Conservation (phyloP, 1,140 invertebrate genomes). For the Drosophila lacertosa region DNA sequence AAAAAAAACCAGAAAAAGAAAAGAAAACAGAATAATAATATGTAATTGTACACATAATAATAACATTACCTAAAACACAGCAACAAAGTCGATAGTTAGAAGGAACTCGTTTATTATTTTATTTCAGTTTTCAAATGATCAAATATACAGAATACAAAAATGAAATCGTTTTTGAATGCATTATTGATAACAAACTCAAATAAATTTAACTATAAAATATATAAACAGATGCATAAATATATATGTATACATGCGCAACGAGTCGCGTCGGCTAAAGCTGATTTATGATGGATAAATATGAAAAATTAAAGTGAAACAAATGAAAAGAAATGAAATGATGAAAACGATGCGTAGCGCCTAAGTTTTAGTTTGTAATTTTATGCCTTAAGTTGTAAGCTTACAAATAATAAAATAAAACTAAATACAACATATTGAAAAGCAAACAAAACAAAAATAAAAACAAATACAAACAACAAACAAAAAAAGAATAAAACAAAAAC, state of each 20-base stretch:
- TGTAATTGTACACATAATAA: slow-evolving; percentile 9
- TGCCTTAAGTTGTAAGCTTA: slow-evolving; percentile 83
- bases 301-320: neutral
- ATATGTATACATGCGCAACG: slow-evolving; percentile 33
- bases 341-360: slow-evolving; percentile 69
- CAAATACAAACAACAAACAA: slow-evolving; percentile 59
- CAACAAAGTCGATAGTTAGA: slow-evolving; percentile 19
- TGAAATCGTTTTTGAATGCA: slow-evolving; percentile 34
- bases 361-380: slow-evolving; percentile 82
- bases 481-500: slow-evolving; percentile 66
- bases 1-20: slow-evolving; percentile 2
- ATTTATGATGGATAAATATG: slow-evolving; percentile 54
- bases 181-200: slow-evolving; percentile 51
- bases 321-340: neutral
- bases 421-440: slow-evolving; percentile 81
- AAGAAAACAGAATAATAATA: slow-evolving; percentile 2
- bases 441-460: slow-evolving; percentile 66
- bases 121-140: slow-evolving; percentile 51
- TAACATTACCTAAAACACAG: slow-evolving; percentile 3
- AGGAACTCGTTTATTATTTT: slow-evolving; percentile 22
- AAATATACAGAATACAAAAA: slow-evolving; percentile 25
- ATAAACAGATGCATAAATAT: slow-evolving; percentile 22
- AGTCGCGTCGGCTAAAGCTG: slow-evolving; percentile 52
- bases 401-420: slow-evolving; percentile 76
- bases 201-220: slow-evolving; percentile 49